Conservation (phyloP, 2,113 vertebrate genomes). For the Nesoenas mayeri region DNA sequence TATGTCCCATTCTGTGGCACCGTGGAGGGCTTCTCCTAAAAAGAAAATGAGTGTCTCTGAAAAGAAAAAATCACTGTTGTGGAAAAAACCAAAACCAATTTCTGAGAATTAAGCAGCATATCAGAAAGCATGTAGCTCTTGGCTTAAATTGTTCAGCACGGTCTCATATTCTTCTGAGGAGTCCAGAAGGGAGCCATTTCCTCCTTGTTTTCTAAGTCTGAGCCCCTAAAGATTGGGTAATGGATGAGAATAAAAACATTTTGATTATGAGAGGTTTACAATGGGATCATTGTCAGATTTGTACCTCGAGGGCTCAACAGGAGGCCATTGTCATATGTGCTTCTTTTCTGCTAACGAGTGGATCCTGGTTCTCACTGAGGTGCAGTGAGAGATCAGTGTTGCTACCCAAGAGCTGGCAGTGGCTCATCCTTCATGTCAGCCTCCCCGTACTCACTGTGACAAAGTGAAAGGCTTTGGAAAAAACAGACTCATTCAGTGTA, state of each 20-base stretch:
- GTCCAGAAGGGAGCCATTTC: neutral
- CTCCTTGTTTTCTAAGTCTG: conserved; percentile 4
- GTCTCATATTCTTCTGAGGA: neutral
- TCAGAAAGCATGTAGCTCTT: neutral
- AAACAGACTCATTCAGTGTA: conserved; percentile 50
- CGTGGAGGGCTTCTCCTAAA: neutral
- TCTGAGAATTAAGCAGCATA: neutral
- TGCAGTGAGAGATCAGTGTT: conserved; percentile 5
- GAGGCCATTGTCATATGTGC: conserved; percentile 14
- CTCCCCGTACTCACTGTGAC: neutral
- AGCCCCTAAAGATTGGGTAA: conserved; percentile 4
- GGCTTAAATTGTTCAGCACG: neutral
- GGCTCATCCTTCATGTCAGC: conserved; percentile 52
- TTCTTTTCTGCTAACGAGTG: conserved; percentile 45
- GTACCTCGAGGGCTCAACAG: conserved; percentile 4
- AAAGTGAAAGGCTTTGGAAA: conserved; percentile 61
- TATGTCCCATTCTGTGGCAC: neutral
- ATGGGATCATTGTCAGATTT: conserved; percentile 16
- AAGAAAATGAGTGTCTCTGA: neutral
- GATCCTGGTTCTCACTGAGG: conserved; percentile 31
- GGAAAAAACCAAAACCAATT: neutral
- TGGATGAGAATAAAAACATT: conserved; percentile 35
- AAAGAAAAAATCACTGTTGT: neutral
- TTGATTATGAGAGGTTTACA: conserved; percentile 14
- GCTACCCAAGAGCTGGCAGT: conserved; percentile 23